phyloP scores from a whole-genome alignment of 2,797 vertebrate genomes.

The Cirrhinus mrigala region DNA sequence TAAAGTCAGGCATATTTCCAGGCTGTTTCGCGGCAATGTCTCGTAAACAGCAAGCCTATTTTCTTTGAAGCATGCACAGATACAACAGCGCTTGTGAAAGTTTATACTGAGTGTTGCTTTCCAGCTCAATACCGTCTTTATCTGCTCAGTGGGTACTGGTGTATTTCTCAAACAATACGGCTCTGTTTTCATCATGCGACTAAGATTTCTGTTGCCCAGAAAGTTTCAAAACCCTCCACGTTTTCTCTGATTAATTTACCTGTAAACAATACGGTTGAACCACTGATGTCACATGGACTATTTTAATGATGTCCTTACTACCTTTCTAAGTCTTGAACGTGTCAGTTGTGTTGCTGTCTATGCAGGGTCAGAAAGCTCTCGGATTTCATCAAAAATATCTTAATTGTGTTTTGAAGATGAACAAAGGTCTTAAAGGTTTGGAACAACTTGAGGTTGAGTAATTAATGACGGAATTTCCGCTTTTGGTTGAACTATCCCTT shows the following conservation, averaged over 20 bases:
- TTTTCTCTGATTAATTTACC: not conserved
- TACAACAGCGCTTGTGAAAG: constrained; percentile 24
- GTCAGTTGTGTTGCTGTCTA: too few relatives aligned
- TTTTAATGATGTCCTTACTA: too few relatives aligned
- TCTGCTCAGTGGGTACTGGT: constrained; percentile 2
- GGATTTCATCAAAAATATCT: too few relatives aligned
- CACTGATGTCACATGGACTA: too few relatives aligned
- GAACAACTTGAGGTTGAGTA: too few relatives aligned
- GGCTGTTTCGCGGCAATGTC: not conserved
- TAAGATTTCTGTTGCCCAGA: not conserved
- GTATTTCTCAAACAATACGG: constrained; percentile 8
- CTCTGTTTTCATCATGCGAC: constrained; percentile 17
- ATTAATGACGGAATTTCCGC: too few relatives aligned
- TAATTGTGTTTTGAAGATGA: too few relatives aligned
- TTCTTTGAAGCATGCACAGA: not conserved
- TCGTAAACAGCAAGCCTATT: constrained; percentile 1
- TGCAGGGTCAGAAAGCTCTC: too few relatives aligned
- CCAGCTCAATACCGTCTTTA: constrained; percentile 22
- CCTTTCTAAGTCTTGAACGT: too few relatives aligned
- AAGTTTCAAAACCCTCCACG: not conserved
- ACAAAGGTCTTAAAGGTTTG: too few relatives aligned
- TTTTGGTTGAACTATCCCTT: too few relatives aligned
- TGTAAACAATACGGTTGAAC: not conserved
- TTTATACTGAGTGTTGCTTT: not conserved
- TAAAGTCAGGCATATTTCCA: not conserved